Percentiles rank a stretch among this genome's conserved stretches.
phyloP scores from a whole-genome alignment of 1,140 invertebrate genomes.

The Tetragonula clypearis region DNA sequence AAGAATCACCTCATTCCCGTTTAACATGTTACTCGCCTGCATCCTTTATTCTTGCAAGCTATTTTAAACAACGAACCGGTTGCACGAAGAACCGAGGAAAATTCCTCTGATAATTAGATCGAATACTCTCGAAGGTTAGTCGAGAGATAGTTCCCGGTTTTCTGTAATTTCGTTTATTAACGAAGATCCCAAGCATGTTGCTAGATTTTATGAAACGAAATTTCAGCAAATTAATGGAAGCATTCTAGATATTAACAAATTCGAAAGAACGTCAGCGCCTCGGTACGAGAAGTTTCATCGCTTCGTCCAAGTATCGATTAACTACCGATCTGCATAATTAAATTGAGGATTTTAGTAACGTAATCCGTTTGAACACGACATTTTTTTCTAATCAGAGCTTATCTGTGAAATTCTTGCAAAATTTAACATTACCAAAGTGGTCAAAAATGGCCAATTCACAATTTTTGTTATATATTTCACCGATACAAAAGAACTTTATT shows the following conservation, averaged over 20 bases:
- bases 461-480: no score
- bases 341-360: no score
- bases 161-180: constrained; percentile 32
- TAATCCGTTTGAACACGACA: no score
- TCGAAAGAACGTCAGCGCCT: not conserved
- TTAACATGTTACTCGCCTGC: no score
- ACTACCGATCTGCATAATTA: not conserved
- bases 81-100: constrained; percentile 1
- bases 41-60: not conserved
- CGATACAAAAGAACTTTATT: no score
- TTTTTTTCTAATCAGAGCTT: no score
- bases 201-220: constrained; percentile 30
- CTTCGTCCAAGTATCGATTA: not conserved
- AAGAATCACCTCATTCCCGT: no score
- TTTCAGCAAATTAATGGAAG: constrained; percentile 8
- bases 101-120: constrained; percentile 16
- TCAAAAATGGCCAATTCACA: no score
- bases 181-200: constrained; percentile 5
- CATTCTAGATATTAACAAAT: not conserved
- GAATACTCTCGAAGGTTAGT: constrained; percentile 15
- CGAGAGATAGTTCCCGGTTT: constrained; percentile 43
- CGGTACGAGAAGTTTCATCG: not conserved
- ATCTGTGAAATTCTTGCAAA: no score
- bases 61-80: not conserved
- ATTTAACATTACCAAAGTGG: no score